These are phyloP conservation scores for Caenorhabditis virilis DNA, from an alignment of 2,888 invertebrate genomes.

Conservation along the genomic window DNA sequence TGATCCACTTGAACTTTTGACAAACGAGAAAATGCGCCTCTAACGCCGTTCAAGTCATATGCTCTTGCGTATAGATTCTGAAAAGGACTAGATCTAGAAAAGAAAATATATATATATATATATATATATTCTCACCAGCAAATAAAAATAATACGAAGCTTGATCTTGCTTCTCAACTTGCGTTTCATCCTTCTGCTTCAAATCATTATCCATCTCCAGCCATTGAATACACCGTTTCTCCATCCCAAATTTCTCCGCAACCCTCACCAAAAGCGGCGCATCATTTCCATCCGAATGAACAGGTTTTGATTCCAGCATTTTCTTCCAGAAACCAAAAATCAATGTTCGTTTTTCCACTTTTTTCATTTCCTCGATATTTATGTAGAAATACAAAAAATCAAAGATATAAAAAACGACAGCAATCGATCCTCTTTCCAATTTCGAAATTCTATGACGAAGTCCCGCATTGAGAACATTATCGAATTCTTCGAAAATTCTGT, in stretches of 20 bases:
- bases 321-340: conserved; percentile 12
- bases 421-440: conserved; percentile 7
- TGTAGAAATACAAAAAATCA: conserved; percentile 24
- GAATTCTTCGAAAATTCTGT: conserved; percentile 7
- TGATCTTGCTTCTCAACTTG: conserved; percentile 7
- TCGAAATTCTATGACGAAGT: conserved; percentile 1
- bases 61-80: conserved; percentile 24
- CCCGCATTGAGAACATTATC: conserved; percentile 16
- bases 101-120: too few relatives aligned
- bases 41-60: conserved; percentile 25
- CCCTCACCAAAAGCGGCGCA: conserved; percentile 22
- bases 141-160: conserved; percentile 15
- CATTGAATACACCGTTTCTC: conserved; percentile 32
- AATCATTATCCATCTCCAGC: conserved; percentile 26
- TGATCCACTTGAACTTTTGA: conserved; percentile 26
- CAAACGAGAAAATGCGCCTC: conserved; percentile 16
- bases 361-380: conserved; percentile 6
- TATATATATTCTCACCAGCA: conserved; percentile 10
- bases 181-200: background rate
- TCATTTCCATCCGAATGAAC: conserved; percentile 24
- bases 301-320: conserved; percentile 7
- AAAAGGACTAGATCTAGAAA: too few relatives aligned
- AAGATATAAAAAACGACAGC: conserved; percentile 23
- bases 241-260: conserved; percentile 28
- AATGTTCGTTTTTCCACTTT: conserved; percentile 1